Base-by-base conservation (phyloP, 2,113 vertebrate species). In the Crypturellus undulatus region DNA sequence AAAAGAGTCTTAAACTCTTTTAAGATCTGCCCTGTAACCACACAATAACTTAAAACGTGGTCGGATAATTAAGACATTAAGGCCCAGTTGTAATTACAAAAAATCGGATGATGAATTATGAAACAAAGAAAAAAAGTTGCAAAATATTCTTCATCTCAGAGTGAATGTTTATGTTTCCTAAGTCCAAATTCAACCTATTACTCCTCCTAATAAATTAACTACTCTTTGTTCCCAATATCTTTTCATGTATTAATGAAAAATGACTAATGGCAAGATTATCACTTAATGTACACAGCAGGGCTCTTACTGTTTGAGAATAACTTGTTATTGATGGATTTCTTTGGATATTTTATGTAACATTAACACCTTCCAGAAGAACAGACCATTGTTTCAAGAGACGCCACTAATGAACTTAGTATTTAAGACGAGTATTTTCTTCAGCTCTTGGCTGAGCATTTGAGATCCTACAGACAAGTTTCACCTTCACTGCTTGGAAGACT, bases 231-330 rank as follows among this genome's bases (percentile, higher is more conserved):
- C 2, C 0, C 30, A 67, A 28, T 10, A 68, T 20, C 42, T 79
- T 87, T 38, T 59, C 32, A 18, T 17, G 43, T 40, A 8, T 38
- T 64, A 40, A 0, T 51, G 81, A 76, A 77, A 89, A 30, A 13
- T 17, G 7, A 93, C 30, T 49, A 5, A 17, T 36, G 42, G 64
- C 62, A 43, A 84, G 36, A 36, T 34, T 56, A n/a, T n/a, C 47
- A 70, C 38, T 83, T 42, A 71, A n/a, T 0, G 11, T 10, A 56
- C 0, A 2, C 38, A 18, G 4, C 19, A 51, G 67, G 4, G 9
- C 38, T 68, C 42, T 54, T 3, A 5, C 8, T 7, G 64, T 17
- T 90, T 56, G 76, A 73, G 36, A 36, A 78, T 4, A 34, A 20
- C 10, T n/a, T 28, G 14, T 42, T 49, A 51, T 59, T 60, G 17